Evolutionary conservation across 2,113 vertebrate genomes (phyloP).

Genomic region (Neogobius melanostomus): DNA sequence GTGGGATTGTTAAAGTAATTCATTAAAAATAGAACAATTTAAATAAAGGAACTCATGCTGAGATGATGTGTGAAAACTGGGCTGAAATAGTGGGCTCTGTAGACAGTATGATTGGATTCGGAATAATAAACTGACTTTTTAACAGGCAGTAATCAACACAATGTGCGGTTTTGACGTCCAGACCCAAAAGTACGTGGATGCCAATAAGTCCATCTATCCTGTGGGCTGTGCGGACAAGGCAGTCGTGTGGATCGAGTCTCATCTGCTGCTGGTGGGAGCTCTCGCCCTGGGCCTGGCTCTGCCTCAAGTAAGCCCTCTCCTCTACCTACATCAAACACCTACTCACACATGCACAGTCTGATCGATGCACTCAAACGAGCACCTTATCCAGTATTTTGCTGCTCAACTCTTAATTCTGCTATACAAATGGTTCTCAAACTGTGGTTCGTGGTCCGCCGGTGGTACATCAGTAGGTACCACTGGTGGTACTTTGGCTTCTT

Average conservation of each 20-base stretch:
- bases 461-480: too few relatives aligned
- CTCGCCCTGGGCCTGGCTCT: constrained; percentile 75
- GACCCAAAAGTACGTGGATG: constrained; percentile 65
- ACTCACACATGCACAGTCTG: background rate
- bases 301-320: constrained; percentile 72
- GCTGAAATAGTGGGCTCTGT: too few relatives aligned
- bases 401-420: too few relatives aligned
- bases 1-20: too few relatives aligned
- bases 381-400: background rate
- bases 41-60: too few relatives aligned
- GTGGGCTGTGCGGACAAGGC: constrained; percentile 76
- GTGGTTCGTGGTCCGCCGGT: too few relatives aligned
- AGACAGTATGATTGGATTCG: background rate
- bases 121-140: background rate
- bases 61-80: too few relatives aligned
- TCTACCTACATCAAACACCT: background rate
- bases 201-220: constrained; percentile 67
- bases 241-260: constrained; percentile 75
- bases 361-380: constrained; percentile 1
- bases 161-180: constrained; percentile 78
- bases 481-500: too few relatives aligned
- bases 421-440: too few relatives aligned
- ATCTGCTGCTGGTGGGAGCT: constrained; percentile 74
- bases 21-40: too few relatives aligned
- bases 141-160: constrained; percentile 75